These are phyloP conservation scores for Dendropsophus ebraccatus DNA, from an alignment of 2,113 vertebrate species.

Conservation along the genomic window DNA sequence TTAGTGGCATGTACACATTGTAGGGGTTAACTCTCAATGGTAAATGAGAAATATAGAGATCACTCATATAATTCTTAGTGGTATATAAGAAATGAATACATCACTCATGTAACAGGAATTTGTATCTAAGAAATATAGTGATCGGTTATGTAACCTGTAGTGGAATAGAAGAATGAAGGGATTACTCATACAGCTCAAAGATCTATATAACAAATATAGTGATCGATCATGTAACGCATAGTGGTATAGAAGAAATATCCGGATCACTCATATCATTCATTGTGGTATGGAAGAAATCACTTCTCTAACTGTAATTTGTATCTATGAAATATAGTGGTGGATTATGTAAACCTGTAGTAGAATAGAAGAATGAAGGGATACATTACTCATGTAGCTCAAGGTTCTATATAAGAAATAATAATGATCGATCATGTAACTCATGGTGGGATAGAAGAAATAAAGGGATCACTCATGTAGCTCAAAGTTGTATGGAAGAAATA, in stretches of 20 bases:
- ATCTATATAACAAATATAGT: too few species aligned
- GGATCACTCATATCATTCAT: not conserved
- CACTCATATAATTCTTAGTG: not conserved
- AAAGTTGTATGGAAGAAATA: too few species aligned
- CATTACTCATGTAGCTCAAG: too few species aligned
- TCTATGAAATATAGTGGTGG: too few species aligned
- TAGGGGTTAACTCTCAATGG: not conserved
- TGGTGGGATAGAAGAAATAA: not conserved
- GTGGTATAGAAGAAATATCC: not conserved
- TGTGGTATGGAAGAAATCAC: not conserved
- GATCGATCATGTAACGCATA: not conserved
- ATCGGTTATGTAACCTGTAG: not conserved
- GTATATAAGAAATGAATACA: not conserved
- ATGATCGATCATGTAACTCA: not conserved
- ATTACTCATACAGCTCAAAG: not conserved
- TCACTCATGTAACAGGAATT: not conserved
- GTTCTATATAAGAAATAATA: too few species aligned
- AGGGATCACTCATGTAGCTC: not conserved
- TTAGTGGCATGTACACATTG: not conserved
- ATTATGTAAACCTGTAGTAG: too few species aligned
- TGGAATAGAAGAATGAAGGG: not conserved
- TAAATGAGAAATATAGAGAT: not conserved
- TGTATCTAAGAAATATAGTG: too few species aligned
- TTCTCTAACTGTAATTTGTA: too few species aligned
- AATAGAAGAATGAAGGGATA: not conserved